These are phyloP conservation scores for Microcebus ravelobensis DNA, from an alignment of 2,113 vertebrate species.

Conservation along the genomic window DNA sequence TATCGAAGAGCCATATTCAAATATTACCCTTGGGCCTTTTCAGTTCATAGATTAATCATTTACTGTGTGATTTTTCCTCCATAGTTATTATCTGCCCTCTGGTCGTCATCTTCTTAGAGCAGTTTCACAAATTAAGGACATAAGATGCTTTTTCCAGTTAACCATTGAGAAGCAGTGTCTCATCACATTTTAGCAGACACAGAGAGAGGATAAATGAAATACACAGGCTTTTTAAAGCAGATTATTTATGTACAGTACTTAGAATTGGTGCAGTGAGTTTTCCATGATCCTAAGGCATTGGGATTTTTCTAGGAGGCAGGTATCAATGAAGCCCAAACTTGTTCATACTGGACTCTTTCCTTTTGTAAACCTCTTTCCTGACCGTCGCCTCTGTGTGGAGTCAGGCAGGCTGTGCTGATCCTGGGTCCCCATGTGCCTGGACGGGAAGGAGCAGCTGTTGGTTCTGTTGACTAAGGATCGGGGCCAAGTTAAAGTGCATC, in stretches of 20 bases:
- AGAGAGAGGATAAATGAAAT: background rate
- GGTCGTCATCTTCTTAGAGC: background rate
- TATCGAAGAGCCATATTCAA: background rate
- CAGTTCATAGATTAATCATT: no score
- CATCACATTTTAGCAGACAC: background rate
- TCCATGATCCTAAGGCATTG: background rate
- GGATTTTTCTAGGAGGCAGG: background rate
- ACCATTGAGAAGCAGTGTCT: background rate
- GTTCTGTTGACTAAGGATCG: background rate
- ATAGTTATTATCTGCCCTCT: background rate
- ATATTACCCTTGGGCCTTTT: background rate
- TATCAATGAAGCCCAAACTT: fast-evolving
- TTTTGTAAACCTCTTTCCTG: background rate
- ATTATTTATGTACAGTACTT: fast-evolving
- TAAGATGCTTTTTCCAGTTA: background rate
- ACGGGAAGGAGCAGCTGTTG: background rate
- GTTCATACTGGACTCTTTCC: background rate
- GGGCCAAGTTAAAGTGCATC: background rate
- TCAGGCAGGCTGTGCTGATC: background rate
- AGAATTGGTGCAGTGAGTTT: background rate
- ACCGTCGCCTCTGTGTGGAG: background rate
- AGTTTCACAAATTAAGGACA: background rate
- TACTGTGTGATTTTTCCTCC: background rate
- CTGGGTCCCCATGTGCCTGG: background rate
- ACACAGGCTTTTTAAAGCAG: background rate